A percentile compares a stretch with the other conserved stretches of the same genome.
Conservation (phyloP, 1,140 invertebrate genomes). For the Platyscapa corneri region DNA sequence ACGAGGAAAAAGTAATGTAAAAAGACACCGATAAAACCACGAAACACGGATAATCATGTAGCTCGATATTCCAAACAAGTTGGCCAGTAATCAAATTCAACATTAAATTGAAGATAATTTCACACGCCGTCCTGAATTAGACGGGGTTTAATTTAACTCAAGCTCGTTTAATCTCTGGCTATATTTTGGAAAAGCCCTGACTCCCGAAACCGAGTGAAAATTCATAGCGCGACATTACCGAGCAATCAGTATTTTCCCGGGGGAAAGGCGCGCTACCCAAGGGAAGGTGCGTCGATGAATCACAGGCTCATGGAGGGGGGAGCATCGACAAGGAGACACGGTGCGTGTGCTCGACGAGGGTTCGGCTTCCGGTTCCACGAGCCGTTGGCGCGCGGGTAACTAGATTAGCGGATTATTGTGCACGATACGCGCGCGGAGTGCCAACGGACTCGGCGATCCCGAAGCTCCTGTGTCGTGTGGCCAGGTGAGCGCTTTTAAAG, state of each 20-base stretch:
- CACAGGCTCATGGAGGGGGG: background rate
- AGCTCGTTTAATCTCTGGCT: too few species aligned
- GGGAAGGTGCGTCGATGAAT: background rate
- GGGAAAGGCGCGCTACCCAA: background rate
- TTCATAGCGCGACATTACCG: background rate
- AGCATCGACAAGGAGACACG: background rate
- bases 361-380: constrained; percentile 57
- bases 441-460: background rate
- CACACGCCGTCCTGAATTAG: too few species aligned
- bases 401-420: constrained; percentile 64
- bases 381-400: constrained; percentile 57
- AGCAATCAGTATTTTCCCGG: background rate
- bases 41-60: background rate
- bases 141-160: too few species aligned
- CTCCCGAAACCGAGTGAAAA: background rate
- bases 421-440: background rate
- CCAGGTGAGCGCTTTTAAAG: too few species aligned
- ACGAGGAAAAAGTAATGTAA: background rate
- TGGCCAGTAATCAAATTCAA: background rate
- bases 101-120: background rate
- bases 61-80: background rate
- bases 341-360: constrained; percentile 49
- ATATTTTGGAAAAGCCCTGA: too few species aligned
- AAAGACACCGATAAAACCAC: background rate
- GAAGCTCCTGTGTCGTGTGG: background rate